phyloP scores from a whole-genome alignment of 2,888 invertebrate species.

The Spialia ferax region DNA sequence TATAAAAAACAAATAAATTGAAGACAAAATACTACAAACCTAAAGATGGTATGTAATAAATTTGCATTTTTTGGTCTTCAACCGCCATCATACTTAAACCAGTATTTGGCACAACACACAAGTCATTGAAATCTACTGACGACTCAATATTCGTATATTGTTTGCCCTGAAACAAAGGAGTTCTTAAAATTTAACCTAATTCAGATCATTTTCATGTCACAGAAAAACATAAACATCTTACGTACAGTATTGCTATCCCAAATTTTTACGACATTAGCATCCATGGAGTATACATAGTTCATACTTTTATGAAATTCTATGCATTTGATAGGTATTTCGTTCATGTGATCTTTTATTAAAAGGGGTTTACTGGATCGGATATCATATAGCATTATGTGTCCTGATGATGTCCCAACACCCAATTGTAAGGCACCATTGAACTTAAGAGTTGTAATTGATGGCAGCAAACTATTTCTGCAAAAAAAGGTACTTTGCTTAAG shows the following conservation, averaged over 20 bases:
- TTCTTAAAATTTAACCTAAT: no score
- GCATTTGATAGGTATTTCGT: slow-evolving; percentile 95
- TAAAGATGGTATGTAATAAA: slow-evolving; percentile 96
- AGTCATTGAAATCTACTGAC: slow-evolving; percentile 94
- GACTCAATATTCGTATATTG: slow-evolving; percentile 98
- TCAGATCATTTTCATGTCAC: no score
- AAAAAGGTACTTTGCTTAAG: no score
- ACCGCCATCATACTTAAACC: slow-evolving; percentile 98
- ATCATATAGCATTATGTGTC: slow-evolving; percentile 98
- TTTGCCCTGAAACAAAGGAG: slow-evolving; percentile 90
- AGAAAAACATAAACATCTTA: no score
- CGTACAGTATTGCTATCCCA: slow-evolving; percentile 95
- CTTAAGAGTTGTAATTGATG: slow-evolving; percentile 92
- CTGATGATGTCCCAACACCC: slow-evolving; percentile 97
- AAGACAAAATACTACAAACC: slow-evolving; percentile 60
- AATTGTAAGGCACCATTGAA: slow-evolving; percentile 91
- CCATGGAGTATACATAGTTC: slow-evolving; percentile 96
- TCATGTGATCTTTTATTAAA: slow-evolving; percentile 97
- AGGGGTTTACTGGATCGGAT: slow-evolving; percentile 96
- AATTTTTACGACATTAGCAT: slow-evolving; percentile 94
- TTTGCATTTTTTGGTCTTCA: slow-evolving; percentile 97
- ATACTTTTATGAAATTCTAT: slow-evolving; percentile 94
- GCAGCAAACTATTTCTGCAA: slow-evolving; percentile 88
- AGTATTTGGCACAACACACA: slow-evolving; percentile 95
- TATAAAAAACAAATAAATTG: neutral